phyloP scores from a whole-genome alignment of 2,797 vertebrate genomes.

The Epinephelus malabaricus region DNA sequence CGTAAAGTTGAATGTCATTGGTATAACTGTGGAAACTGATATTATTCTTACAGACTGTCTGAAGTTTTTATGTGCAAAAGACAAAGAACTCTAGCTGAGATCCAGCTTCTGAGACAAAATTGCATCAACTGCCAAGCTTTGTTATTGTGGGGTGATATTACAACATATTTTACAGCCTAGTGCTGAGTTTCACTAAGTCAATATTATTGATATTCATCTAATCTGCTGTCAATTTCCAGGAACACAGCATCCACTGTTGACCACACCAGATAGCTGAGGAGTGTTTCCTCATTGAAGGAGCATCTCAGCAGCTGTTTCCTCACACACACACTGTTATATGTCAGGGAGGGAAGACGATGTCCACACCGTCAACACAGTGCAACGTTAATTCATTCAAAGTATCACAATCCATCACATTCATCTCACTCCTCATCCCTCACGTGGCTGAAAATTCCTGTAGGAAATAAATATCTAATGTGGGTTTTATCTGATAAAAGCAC shows the following conservation, averaged over 20 bases:
- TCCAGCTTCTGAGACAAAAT: not conserved
- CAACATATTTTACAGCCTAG: constrained; percentile 21
- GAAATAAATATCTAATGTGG: too few relatives aligned
- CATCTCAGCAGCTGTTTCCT: not conserved
- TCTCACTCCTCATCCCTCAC: not conserved
- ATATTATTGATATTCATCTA: constrained; percentile 44
- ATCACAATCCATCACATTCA: not conserved
- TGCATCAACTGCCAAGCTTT: not conserved
- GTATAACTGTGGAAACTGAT: too few relatives aligned
- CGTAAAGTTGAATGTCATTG: too few relatives aligned
- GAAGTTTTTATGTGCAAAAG: too few relatives aligned
- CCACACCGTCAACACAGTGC: not conserved
- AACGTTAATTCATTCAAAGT: not conserved
- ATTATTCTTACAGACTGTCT: too few relatives aligned
- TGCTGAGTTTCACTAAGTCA: constrained; percentile 19
- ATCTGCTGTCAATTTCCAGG: constrained; percentile 48
- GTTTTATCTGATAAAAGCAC: not conserved
- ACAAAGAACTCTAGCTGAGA: too few relatives aligned
- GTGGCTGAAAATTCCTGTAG: not conserved
- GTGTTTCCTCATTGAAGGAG: constrained; percentile 7
- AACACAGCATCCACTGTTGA: constrained; percentile 36
- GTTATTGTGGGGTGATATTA: not conserved
- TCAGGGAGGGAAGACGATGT: constrained; percentile 5
- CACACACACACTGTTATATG: not conserved
- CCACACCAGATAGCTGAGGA: constrained; percentile 5